Base-by-base conservation (phyloP, 2,888 invertebrate genomes). In the Conus canariensis region DNA sequence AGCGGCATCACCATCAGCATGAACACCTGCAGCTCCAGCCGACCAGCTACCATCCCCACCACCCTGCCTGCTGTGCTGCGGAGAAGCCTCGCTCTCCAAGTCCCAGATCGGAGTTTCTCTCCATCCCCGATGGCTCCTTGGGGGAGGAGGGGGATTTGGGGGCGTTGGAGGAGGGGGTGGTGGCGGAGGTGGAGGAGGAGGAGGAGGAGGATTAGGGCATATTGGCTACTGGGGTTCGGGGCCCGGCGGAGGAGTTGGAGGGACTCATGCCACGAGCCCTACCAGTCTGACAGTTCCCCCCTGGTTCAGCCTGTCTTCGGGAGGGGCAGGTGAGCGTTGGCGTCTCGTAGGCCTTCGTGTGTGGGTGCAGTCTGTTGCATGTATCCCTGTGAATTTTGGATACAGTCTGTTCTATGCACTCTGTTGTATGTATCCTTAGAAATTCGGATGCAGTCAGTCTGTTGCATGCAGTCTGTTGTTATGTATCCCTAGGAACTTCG, bases 241-340 rank as follows among this genome's bases (percentile, higher is more conserved):
- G n/a, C 59, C 59, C 4, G 74, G 80, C 19, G 74, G 74, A 64
- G 64, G 64, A 16, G 59, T 45, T 22, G 74, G 80, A 56, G 74
- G 74, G n/a, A 45, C n/a, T 25, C 88, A 70, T 8, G 88, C 88
- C 85, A 88, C 83, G 30, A 90, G 90, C 64, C 90, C 90, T 16
- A 90, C 90, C 30, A 90, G 90, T 56, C 90, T 90, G 22, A 88
- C 90, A 1, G 90, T 89, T 14, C 88, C 90, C n/a, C 45, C 59
- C n/a, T 83, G 80, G 67, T 89, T 25, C 88, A 83, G 80, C 60
- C 58, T 60, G 56, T n/a, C 67, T 25, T 80, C 77, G 56, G 87
- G 82, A 9, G 82, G 56, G 82, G 16, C 19, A 58, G 58, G 82
- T 56, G 8, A 19, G 56, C 5, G 82, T 45, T 8, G 77, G 10